A percentile compares a stretch with the other conserved stretches of the same genome.
These are phyloP conservation scores for Colostygia pectinataria DNA, from an alignment of 2,888 invertebrate species.

Conservation along the genomic window DNA sequence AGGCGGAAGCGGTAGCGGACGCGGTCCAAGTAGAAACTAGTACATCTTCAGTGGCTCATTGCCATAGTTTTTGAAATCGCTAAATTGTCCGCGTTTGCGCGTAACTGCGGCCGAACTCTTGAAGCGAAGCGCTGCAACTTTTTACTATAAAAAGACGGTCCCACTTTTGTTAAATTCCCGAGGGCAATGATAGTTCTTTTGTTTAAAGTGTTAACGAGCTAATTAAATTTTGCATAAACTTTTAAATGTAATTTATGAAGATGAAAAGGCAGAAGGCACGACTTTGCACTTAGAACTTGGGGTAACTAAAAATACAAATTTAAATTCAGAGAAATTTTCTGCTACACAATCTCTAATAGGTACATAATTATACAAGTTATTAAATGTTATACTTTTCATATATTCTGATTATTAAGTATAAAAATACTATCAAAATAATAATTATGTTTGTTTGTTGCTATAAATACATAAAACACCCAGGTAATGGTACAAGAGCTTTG, in stretches of 20 bases:
- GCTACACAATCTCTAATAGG: no score
- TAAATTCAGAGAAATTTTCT: background rate
- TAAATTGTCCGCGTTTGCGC: background rate
- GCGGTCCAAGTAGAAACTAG: background rate
- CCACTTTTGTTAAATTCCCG: constrained; percentile 16
- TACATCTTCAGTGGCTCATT: no score
- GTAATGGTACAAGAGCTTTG: no score
- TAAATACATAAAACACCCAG: no score
- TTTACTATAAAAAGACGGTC: constrained; percentile 25
- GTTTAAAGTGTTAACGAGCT: constrained; percentile 23
- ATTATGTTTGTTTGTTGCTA: no score
- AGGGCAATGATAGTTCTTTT: constrained; percentile 20
- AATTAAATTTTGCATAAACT: constrained; percentile 23
- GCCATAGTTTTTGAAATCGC: background rate
- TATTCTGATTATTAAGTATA: no score
- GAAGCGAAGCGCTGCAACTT: constrained; percentile 29
- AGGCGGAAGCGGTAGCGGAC: background rate
- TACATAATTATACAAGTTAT: no score
- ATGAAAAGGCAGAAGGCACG: constrained; percentile 17
- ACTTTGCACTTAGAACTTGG: constrained; percentile 9
- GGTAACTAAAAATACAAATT: background rate
- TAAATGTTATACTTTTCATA: no score
- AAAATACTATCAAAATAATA: no score
- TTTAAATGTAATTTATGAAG: constrained; percentile 23
- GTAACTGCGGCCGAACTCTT: constrained; percentile 4